Evolutionary conservation across 2,113 vertebrate genomes (phyloP).

Genomic region (Murina feae): DNA sequence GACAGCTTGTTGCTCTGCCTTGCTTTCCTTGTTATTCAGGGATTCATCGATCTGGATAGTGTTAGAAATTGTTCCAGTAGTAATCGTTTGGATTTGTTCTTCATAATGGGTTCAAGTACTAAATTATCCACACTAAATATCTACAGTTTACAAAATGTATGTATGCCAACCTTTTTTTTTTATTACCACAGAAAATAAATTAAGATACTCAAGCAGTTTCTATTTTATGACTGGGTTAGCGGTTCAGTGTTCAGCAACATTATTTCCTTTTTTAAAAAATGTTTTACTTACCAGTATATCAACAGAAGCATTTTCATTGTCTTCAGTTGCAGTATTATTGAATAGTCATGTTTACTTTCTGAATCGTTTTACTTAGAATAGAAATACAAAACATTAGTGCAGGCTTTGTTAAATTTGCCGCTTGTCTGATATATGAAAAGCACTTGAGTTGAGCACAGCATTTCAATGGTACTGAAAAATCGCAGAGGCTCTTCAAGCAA

Average conservation of each 20-base stretch:
- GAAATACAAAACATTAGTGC: conserved; percentile 84
- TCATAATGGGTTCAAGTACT: conserved; percentile 50
- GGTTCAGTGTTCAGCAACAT: conserved; percentile 53
- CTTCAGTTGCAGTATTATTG: conserved; percentile 66
- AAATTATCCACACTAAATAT: conserved; percentile 41
- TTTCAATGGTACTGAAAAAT: conserved; percentile 81
- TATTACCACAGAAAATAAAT: conserved; percentile 58
- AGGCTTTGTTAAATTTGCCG: conserved; percentile 84
- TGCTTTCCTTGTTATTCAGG: neutral
- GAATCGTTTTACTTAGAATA: conserved; percentile 84
- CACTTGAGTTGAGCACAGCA: conserved; percentile 87
- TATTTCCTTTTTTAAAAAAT: conserved; percentile 68
- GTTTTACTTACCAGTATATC: conserved; percentile 74
- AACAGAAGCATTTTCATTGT: conserved; percentile 67
- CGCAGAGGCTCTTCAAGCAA: conserved; percentile 81
- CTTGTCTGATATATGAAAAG: conserved; percentile 84
- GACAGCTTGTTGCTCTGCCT: neutral
- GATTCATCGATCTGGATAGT: neutral
- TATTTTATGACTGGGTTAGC: conserved; percentile 36
- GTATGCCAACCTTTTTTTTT: conserved; percentile 27
- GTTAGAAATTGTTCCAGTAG: neutral
- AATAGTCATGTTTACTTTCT: conserved; percentile 82
- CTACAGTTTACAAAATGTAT: conserved; percentile 38
- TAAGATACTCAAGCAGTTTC: conserved; percentile 38
- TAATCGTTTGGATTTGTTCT: neutral